Evolutionary conservation across 2,888 invertebrate species (phyloP).

Genomic region (Amiota minor): DNA sequence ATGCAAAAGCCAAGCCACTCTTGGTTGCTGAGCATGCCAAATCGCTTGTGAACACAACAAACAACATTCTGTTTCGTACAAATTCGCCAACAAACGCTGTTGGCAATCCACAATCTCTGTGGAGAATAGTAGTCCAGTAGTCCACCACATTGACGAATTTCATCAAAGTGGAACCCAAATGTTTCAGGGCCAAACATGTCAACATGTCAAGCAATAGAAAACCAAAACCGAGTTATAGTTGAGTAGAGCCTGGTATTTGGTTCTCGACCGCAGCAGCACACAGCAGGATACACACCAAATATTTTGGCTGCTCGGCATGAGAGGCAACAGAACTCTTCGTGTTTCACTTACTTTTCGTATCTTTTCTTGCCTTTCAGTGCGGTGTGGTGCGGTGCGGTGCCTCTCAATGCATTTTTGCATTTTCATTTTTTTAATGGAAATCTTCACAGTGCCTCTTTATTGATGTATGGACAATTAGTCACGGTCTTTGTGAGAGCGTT

Average conservation of each 20-base stretch:
- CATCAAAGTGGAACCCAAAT: slow-evolving; percentile 68
- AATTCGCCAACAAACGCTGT: slow-evolving; percentile 66
- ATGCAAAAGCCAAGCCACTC: background rate
- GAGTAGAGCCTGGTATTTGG: slow-evolving; percentile 30
- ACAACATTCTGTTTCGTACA: slow-evolving; percentile 31
- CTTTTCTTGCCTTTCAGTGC: slow-evolving; percentile 17
- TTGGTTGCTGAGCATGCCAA: slow-evolving; percentile 35
- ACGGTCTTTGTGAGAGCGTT: slow-evolving; percentile 53
- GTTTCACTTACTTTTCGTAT: slow-evolving; percentile 21
- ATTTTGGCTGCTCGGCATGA: slow-evolving; percentile 67
- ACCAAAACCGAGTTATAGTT: slow-evolving; percentile 52
- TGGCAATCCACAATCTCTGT: slow-evolving; percentile 50
- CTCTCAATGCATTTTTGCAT: slow-evolving; percentile 24
- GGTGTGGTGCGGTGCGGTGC: slow-evolving; percentile 1
- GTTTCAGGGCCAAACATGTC: slow-evolving; percentile 54
- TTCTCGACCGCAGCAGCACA: slow-evolving; percentile 46
- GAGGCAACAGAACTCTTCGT: slow-evolving; percentile 4
- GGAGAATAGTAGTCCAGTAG: slow-evolving; percentile 55
- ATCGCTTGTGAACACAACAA: slow-evolving; percentile 30
- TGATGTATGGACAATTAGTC: slow-evolving; percentile 58
- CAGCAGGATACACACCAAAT: slow-evolving; percentile 67
- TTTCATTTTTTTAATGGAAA: slow-evolving; percentile 52
- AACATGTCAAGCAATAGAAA: slow-evolving; percentile 59
- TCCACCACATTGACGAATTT: slow-evolving; percentile 70
- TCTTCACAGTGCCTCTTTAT: slow-evolving; percentile 51